phyloP scores from a whole-genome alignment of 2,797 vertebrate species.

The Pangasius larnaudii region DNA sequence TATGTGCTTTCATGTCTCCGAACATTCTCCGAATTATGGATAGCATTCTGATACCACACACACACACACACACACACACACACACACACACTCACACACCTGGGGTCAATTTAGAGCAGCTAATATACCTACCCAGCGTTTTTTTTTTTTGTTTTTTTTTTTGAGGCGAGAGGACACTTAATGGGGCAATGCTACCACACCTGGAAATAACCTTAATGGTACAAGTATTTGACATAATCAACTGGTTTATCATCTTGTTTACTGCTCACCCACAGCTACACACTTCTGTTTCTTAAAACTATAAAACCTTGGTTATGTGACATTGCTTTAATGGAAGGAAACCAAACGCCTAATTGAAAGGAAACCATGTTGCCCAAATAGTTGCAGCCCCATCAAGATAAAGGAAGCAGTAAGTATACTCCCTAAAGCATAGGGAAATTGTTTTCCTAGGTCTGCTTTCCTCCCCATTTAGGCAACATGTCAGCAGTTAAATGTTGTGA shows the following conservation, averaged over 20 bases:
- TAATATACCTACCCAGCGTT: background rate
- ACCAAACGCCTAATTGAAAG: background rate
- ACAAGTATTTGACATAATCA: background rate
- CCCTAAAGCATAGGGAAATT: background rate
- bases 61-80: too few relatives aligned
- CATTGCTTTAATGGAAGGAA: background rate
- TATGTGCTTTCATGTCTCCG: background rate
- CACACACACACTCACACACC: background rate
- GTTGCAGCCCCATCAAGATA: background rate
- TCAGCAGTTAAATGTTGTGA: slow-evolving; percentile 10
- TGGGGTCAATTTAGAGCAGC: background rate
- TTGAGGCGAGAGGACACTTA: too few relatives aligned
- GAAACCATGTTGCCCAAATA: background rate
- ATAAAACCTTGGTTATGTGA: background rate
- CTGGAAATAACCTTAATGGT: background rate
- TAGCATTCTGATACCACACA: background rate
- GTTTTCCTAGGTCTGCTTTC: slow-evolving; percentile 4
- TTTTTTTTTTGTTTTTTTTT: too few relatives aligned
- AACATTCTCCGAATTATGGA: background rate
- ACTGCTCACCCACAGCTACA: background rate
- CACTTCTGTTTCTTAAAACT: background rate
- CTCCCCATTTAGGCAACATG: background rate
- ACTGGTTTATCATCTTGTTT: background rate
- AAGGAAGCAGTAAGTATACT: background rate
- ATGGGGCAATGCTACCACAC: background rate